These are phyloP conservation scores for Tetramorium simillimum DNA, from an alignment of 1,140 invertebrate species.

Conservation along the genomic window DNA sequence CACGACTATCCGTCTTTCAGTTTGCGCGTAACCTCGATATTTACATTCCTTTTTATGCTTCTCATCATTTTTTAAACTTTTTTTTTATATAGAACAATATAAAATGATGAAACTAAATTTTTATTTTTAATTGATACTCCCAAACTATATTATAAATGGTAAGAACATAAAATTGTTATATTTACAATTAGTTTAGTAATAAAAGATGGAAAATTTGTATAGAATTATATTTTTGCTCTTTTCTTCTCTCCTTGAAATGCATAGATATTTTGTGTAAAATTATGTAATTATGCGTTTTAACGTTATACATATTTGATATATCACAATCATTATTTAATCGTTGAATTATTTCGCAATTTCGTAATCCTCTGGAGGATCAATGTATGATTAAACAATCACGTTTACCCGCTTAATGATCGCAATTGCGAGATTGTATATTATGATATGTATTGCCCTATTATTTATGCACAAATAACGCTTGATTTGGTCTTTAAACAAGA, in stretches of 20 bases:
- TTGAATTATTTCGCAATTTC: constrained; percentile 1
- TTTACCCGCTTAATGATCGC: background rate
- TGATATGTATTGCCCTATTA: background rate
- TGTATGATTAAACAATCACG: constrained; percentile 2
- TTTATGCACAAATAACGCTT: constrained; percentile 6
- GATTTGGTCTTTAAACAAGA: background rate
- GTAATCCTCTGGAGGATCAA: background rate
- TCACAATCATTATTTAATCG: constrained; percentile 1
- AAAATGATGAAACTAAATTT: background rate
- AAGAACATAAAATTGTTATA: background rate
- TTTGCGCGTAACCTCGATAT: background rate
- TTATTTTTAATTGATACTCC: background rate
- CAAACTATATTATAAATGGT: background rate
- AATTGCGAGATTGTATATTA: background rate
- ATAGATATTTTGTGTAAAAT: background rate
- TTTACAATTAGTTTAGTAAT: background rate
- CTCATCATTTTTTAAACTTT: background rate
- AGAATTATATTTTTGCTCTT: background rate
- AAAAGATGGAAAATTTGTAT: background rate
- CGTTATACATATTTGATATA: background rate
- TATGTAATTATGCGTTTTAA: background rate
- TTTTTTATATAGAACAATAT: background rate
- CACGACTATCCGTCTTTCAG: background rate
- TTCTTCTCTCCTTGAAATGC: background rate
- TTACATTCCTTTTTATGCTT: background rate